phyloP scores from a whole-genome alignment of 2,797 vertebrate species.

The Pogoniulus pusillus region DNA sequence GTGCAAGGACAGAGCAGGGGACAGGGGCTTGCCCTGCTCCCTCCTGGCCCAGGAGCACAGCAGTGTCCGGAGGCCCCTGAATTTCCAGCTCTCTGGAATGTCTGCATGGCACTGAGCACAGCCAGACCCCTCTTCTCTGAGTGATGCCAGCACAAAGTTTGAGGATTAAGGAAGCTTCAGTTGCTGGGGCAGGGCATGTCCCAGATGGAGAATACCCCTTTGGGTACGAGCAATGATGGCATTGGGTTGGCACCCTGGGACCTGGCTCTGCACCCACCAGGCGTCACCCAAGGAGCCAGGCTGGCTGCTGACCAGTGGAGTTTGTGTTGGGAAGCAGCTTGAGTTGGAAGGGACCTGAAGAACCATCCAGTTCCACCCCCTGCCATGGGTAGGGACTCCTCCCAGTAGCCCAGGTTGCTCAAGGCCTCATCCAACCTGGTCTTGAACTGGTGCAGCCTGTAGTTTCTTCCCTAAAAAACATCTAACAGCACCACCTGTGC shows the following conservation, averaged over 20 bases:
- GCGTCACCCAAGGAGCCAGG: fast-evolving
- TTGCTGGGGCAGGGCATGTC: neutral
- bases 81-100: neutral
- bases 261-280: neutral
- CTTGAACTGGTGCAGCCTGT: neutral
- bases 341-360: too few species aligned
- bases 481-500: fast-evolving
- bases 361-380: too few species aligned
- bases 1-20: neutral
- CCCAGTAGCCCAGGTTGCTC: too few species aligned
- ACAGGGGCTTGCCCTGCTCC: neutral
- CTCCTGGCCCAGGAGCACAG: fast-evolving
- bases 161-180: neutral
- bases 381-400: too few species aligned
- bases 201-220: fast-evolving
- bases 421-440: too few species aligned
- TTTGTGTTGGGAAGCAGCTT: too few species aligned
- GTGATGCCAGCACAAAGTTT: neutral
- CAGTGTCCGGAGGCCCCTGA: neutral
- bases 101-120: fast-evolving
- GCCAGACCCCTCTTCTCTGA: fast-evolving
- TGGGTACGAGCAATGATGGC: neutral
- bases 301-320: fast-evolving
- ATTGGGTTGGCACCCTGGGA: neutral
- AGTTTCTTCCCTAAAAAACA: fast-evolving